Evolutionary conservation across 2,113 vertebrate species (phyloP), one percentile per base, ranked within the genome.

Genomic region (Cygnus buccinator): DNA sequence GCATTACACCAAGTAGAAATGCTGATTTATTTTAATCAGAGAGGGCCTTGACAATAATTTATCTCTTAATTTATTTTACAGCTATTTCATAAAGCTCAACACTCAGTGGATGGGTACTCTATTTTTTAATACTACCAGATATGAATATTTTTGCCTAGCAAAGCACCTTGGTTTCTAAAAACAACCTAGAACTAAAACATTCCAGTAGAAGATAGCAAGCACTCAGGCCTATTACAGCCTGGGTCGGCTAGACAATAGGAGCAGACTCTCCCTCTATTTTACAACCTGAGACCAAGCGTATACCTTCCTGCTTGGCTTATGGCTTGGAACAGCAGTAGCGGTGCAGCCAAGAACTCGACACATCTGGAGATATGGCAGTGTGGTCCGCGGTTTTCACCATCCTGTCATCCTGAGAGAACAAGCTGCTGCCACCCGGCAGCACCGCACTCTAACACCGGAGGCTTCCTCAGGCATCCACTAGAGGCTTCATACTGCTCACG

Each of bases 311-410:
- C 39, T 73, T 74, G 31, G 39, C 18, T 54, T 62, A 81, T 33
- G 26, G 29, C 58, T 75, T 59, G 79, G 28, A 92, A 80, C 19
- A 28, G n/a, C 39, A 85, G 37, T 41, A 68, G 59, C 9, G 2
- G 23, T 3, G 2, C 7, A 23, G 59, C 29, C 46, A 87, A 71
- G 44, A 63, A 63, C 39, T 50, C 28, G 5, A 11, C 0, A 0
- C 28, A 23, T 67, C 2, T 46, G 41, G 20, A 0, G 0, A 50
- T 29, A 70, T 1, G 22, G 79, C 0, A 1, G 4, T 5, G 25
- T 35, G 41, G 39, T 48, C 28, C 43, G n/a, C 4, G 7, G 43
- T 4, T 3, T n/a, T 44, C 62, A 35, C 19, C 37, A 41, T 46
- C 11, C 0, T 28, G 35, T 29, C 29, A 74, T 29, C 33, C 22